Conservation (phyloP, 2,888 invertebrate species). For the Hydroisotoma schaefferi region DNA sequence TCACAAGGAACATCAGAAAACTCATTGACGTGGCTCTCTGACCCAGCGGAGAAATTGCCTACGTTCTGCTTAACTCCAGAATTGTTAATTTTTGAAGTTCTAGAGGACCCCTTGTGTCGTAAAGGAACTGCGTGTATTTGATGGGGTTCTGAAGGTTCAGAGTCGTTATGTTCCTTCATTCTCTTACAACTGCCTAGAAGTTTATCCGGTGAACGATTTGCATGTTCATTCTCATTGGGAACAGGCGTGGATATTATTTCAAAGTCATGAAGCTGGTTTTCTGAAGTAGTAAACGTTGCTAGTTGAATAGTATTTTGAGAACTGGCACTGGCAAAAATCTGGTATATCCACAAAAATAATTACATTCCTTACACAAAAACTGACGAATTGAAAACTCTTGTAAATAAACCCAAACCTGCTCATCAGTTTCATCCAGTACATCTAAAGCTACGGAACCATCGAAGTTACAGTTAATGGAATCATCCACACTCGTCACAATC, state of each 20-base stretch:
- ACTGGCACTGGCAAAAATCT: slow-evolving; percentile 35
- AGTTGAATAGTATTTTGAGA: slow-evolving; percentile 33
- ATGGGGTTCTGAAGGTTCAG: not conserved
- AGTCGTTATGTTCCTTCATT: not conserved
- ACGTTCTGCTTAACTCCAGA: no score
- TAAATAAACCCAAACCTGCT: slow-evolving; percentile 30
- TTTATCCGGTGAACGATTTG: not conserved
- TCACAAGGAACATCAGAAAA: slow-evolving; percentile 31
- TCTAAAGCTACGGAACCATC: slow-evolving; percentile 35
- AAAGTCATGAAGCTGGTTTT: not conserved
- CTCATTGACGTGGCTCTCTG: not conserved
- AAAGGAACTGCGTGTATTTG: not conserved
- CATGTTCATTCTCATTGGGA: not conserved
- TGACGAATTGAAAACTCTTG: no score
- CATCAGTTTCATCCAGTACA: slow-evolving; percentile 38
- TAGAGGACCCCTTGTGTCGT: not conserved
- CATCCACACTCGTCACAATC: slow-evolving; percentile 45
- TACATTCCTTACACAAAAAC: not conserved
- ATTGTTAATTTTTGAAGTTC: not conserved
- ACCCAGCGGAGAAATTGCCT: not conserved
- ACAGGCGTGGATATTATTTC: not conserved
- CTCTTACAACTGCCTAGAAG: not conserved
- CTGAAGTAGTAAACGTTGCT: slow-evolving; percentile 1
- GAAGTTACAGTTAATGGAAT: slow-evolving; percentile 42
- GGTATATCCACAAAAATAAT: slow-evolving; percentile 33